Evolutionary conservation across 2,888 invertebrate species (phyloP), one percentile per base, ranked within the genome.

Genomic region (Luffia ferchaultella): DNA sequence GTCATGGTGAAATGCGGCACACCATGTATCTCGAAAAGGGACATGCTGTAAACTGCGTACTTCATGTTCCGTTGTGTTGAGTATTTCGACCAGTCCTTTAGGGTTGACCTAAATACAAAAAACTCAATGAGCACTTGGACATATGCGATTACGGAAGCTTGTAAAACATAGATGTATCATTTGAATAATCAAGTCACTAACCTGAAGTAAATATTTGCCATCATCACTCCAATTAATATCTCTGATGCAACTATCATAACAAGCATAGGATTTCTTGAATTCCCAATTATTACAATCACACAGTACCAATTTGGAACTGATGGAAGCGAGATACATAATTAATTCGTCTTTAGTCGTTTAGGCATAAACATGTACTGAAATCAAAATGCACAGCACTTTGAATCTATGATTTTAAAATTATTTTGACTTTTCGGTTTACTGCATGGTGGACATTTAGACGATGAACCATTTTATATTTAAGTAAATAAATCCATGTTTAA

Each of bases 271-370:
- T 60, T 86, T 82, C 61, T 82, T 74, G 51, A 86, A 68, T 60
- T 85, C 79, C 73, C 87, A 87, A 64, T 69, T 76, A 60, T 77
- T 84, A 53, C 74, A 77, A 55, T 86, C 85, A 60, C 87, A 85
- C 19, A 88, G 70, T 62, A 86, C 74, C 54, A 88, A 69, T 45
- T 84, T 82, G 45, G 84, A 85, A 60, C 87, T 86, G 54, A 85
- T 75, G 42, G 87, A 85, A 19, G 86, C 85, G 55, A 88, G 74
- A 68, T 82, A 85, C 87, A 87, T 87, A 61, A 60, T 74, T 12
- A 7, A 30, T 30, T 30, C n/a, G n/a, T n/a, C n/a, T n/a, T n/a
- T n/a, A n/a, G n/a, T n/a, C n/a, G n/a, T n/a, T n/a, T n/a, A n/a
- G n/a, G n/a, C n/a, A n/a, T n/a, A n/a, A n/a, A n/a, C n/a, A n/a